Base-by-base conservation (phyloP, 2,888 invertebrate species). In the Palloptera scutellata region DNA sequence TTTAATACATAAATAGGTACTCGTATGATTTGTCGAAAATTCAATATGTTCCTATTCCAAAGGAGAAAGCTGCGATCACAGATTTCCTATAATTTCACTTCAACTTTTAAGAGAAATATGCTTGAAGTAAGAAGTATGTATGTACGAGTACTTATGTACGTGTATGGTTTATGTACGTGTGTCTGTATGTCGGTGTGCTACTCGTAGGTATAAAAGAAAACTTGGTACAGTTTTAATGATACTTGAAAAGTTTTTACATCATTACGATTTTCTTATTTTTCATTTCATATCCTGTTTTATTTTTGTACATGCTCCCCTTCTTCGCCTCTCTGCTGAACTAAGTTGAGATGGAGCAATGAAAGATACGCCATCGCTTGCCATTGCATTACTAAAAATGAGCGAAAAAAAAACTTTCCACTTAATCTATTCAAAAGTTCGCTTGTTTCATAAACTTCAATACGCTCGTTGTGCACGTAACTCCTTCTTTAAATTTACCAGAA, bases 361-460 rank as follows among this genome's bases (percentile, higher is more conserved):
- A 52, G 64, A 43, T 64, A 64, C 52, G 6, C 52, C 64, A 59
- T 43, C 41, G 43, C 52, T 15, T 59, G 43, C 42, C 30, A 30
- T 30, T 30, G 30, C 30, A 30, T 30, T 19, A 64, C 20, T 52
- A 58, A 76, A 76, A 79, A 78, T 77, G 77, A 75, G 76, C 30
- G 73, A 71, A 79, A 79, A 78, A 71, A 79, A 79, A 78, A 81
- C 78, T 78, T 80, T 79, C 72, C 76, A 78, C 79, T 78, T 81
- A 81, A 80, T 82, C 81, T 78, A 81, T 73, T 75, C 71, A 69
- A 73, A 73, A 74, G 72, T 75, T 73, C 65, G 63, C 72, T 73
- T 75, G 76, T 79, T 81, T 81, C 77, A 78, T 79, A 81, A 81
- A 81, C 82, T 81, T 80, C 75, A 75, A 80, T 78, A 76, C 78